Base-by-base conservation (phyloP, 2,113 vertebrate genomes). In the Himantopus leucocephalus region DNA sequence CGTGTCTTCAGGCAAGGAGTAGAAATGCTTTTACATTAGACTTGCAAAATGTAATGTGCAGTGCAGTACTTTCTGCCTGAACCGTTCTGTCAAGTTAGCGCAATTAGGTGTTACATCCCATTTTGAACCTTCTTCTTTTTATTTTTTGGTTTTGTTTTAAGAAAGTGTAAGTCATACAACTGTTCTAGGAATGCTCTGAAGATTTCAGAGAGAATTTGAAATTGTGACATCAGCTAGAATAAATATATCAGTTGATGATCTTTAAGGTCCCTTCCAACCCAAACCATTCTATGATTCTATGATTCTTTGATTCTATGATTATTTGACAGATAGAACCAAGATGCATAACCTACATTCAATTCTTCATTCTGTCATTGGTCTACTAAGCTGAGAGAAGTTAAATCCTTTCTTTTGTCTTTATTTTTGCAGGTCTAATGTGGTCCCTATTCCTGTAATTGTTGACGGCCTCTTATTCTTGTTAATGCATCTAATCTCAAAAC, bases 1-100 rank as follows among this genome's bases (percentile, higher is more conserved):
- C 74, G 0, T 1, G 26, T 94, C 96, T 97, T 84, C 89, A 94
- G 96, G 97, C 89, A 59, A 94, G 87, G 70, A 89, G 73, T n/a
- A 76, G 92, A 94, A 94, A 87, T 0, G 9, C 48, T 93, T 96
- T 90, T 80, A 73, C 75, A 96, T 97, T 94, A 96, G 96, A 93
- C 94, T 96, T 96, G 96, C 93, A 95, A 95, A 96, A 88, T 39
- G 50, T 88, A 85, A 81, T 1, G 30, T 94, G 73, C 80, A 92
- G 60, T 53, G 73, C 95, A 79, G 67, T 87, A 68, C 52, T 94
- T 87, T 92, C 74, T 81, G 53, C 13, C 68, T 87, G 88, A 94
- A 53, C 48, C 8, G 3, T 79, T 96, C 84, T 79, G 77, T 63
- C 72, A 85, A 52, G 80, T 76, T 94, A 76, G 76, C 50, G 50